Evolutionary conservation across 2,888 invertebrate genomes (phyloP), one percentile per base, ranked within the genome.

Genomic region (Dynastes maya): DNA sequence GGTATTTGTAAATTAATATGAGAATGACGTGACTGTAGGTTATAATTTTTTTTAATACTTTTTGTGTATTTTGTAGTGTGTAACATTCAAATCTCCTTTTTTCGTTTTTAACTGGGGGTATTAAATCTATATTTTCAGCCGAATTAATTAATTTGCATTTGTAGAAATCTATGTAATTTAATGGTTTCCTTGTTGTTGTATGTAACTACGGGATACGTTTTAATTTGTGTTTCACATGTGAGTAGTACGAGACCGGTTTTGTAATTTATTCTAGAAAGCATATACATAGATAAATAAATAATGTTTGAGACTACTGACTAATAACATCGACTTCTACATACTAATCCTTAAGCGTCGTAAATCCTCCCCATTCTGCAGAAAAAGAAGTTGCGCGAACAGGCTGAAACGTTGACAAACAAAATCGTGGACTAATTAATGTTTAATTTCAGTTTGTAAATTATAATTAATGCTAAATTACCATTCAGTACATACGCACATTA

Each of bases 401-500:
- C 3, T 32, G n/a, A n/a, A 40, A n/a, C 16, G 37, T 40, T 40
- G 8, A 40, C 58, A 27, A 55, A 55, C 71, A n/a, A 55, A 71
- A 71, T 71, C 65, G 37, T 16, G 40, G 5, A 55, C 71, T 71
- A 71, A 71, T 71, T 71, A 71, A 71, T 71, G 71, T 71, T 71
- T 55, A 71, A 71, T 55, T 71, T 71, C 6, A 71, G 55, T 55
- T 71, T 55, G 55, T 71, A 71, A 71, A 71, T 55, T 55, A 55
- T 71, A 71, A 55, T 71, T 37, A 71, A 16, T 71, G n/a, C 37
- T 11, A n/a, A 29, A 55, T 55, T 55, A 71, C 32, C 71, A 55
- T 71, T 37, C 37, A 55, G 16, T 55, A 37, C 37, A 37, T 37
- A 53, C n/a, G 37, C 64, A 55, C 55, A 55, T 55, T 55, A 55